These are phyloP conservation scores for Arctia plantaginis DNA, from an alignment of 2,888 invertebrate species.

Conservation along the genomic window DNA sequence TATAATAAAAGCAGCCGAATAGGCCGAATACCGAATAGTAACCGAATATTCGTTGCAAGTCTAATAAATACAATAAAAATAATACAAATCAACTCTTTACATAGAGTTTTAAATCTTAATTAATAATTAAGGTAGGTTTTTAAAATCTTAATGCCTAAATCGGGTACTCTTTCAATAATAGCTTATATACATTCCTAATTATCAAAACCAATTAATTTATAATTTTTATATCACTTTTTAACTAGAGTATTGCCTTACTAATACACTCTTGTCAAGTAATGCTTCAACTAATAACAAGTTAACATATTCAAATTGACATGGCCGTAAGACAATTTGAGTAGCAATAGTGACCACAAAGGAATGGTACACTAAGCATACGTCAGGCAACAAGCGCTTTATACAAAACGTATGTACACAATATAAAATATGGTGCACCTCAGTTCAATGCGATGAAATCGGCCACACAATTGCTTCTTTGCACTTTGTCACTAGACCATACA, in stretches of 20 bases:
- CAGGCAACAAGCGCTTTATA: background rate
- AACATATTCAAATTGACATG: background rate
- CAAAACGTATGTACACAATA: background rate
- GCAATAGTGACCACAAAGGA: background rate
- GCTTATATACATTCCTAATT: background rate
- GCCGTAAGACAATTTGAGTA: slow-evolving; percentile 1
- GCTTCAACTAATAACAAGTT: background rate
- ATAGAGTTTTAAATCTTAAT: background rate
- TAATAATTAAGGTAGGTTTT: background rate
- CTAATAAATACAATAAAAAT: slow-evolving; percentile 6
- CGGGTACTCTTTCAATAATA: fast-evolving
- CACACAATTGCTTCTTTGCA: slow-evolving; percentile 22
- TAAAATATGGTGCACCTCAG: slow-evolving; percentile 11
- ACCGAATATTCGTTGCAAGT: too few relatives aligned
- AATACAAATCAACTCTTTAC: slow-evolving; percentile 8
- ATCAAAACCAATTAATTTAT: background rate
- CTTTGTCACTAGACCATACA: slow-evolving; percentile 19
- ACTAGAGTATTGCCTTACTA: background rate
- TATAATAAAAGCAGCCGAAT: too few relatives aligned
- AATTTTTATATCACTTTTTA: background rate
- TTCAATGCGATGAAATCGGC: slow-evolving; percentile 30
- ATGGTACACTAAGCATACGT: background rate
- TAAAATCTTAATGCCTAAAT: too few relatives aligned
- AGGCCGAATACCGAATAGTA: too few relatives aligned
- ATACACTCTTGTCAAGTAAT: background rate